Conservation (phyloP, 2,888 invertebrate genomes). For the Idaea biselata region DNA sequence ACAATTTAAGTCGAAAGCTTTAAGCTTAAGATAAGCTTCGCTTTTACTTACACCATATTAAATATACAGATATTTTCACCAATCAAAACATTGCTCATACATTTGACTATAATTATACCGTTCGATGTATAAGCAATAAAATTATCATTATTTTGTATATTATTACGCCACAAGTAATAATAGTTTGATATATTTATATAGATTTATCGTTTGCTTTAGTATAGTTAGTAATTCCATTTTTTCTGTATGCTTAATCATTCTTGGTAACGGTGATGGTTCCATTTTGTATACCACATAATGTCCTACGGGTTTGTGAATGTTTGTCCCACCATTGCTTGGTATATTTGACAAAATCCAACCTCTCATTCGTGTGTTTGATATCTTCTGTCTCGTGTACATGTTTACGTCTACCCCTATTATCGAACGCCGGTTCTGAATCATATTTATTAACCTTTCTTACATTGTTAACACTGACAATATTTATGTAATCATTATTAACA, state of each 20-base stretch:
- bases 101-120: conserved; percentile 28
- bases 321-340: conserved; percentile 38
- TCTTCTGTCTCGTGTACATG: conserved; percentile 6
- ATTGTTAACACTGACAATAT: conserved; percentile 4
- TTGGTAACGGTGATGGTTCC: conserved; percentile 78
- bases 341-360: conserved; percentile 30
- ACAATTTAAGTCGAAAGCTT: conserved; percentile 33
- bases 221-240: conserved; percentile 62
- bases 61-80: conserved; percentile 29
- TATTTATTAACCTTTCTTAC: conserved; percentile 7
- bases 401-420: background rate
- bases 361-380: conserved; percentile 2
- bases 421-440: background rate
- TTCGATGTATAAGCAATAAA: conserved; percentile 22
- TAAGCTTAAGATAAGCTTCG: conserved; percentile 49
- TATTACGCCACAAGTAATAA: conserved; percentile 17
- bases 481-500: background rate
- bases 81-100: conserved; percentile 31
- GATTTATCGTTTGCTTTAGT: conserved; percentile 19
- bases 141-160: conserved; percentile 18
- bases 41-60: conserved; percentile 41
- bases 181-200: conserved; percentile 17
- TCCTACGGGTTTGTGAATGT: conserved; percentile 51
- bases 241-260: conserved; percentile 77
- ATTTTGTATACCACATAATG: conserved; percentile 57